phyloP scores from a whole-genome alignment of 2,888 invertebrate genomes.

The Pandemis corylana region DNA sequence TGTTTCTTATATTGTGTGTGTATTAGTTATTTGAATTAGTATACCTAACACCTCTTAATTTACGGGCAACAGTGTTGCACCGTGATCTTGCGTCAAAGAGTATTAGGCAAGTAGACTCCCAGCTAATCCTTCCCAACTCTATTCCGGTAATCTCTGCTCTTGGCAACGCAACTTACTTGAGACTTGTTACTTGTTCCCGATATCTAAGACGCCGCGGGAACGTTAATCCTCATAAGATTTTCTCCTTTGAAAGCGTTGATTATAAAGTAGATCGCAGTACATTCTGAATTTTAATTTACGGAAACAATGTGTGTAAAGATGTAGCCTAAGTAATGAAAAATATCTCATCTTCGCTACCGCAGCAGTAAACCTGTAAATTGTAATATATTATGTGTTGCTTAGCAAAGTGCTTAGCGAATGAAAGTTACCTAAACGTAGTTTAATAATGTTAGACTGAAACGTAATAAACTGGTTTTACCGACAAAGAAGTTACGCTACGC shows the following conservation, averaged over 20 bases:
- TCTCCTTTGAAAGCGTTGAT: slow-evolving; percentile 64
- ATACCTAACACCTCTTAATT: not conserved
- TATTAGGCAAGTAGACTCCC: slow-evolving; percentile 49
- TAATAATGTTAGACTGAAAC: slow-evolving; percentile 18
- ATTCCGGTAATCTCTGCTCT: slow-evolving; percentile 66
- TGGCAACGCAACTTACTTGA: slow-evolving; percentile 58
- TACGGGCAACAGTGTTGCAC: slow-evolving; percentile 14
- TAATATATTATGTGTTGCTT: too few species aligned
- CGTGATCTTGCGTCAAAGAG: slow-evolving; percentile 33
- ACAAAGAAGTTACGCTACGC: slow-evolving; percentile 22
- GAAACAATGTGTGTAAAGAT: slow-evolving; percentile 41
- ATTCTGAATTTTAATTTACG: slow-evolving; percentile 46
- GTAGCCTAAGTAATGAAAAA: not conserved
- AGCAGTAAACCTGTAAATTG: too few species aligned
- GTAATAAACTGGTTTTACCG: not conserved
- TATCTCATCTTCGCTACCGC: too few species aligned
- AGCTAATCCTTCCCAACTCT: slow-evolving; percentile 66
- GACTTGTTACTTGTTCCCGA: slow-evolving; percentile 57
- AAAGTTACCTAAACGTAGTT: not conserved
- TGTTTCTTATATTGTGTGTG: not conserved
- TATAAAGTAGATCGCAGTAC: slow-evolving; percentile 54
- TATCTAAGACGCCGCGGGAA: slow-evolving; percentile 56
- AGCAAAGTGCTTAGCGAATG: too few species aligned
- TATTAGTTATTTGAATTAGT: too few species aligned
- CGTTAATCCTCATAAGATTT: slow-evolving; percentile 65